phyloP scores from a whole-genome alignment of 2,113 vertebrate genomes.

The Rhinoderma darwinii region DNA sequence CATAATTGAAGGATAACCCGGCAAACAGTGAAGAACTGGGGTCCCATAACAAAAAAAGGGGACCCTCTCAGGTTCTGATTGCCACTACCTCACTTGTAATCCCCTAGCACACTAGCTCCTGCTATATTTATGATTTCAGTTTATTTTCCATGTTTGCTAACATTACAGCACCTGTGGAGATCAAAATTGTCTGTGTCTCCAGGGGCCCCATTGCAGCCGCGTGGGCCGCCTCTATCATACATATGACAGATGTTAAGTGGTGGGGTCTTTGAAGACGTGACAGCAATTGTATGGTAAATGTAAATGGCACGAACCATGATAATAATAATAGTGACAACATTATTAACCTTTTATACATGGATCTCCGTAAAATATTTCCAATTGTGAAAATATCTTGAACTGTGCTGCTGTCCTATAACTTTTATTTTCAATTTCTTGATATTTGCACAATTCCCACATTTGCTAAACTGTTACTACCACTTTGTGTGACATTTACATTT shows the following conservation, averaged over 20 bases:
- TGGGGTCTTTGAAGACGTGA: not conserved
- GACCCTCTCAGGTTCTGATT: no score
- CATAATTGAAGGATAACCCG: no score
- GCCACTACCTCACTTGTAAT: no score
- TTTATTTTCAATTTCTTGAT: slow-evolving; percentile 4
- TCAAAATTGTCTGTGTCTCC: no score
- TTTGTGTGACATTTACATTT: not conserved
- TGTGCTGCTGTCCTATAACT: not conserved
- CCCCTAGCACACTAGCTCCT: no score
- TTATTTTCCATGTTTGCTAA: no score
- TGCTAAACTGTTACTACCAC: slow-evolving; percentile 11
- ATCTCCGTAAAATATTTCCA: not conserved
- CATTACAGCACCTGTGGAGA: no score
- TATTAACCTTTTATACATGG: not conserved
- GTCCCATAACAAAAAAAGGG: no score
- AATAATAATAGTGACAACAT: not conserved
- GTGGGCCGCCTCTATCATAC: no score
- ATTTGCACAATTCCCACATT: slow-evolving; percentile 54
- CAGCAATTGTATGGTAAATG: not conserved
- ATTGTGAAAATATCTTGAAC: not conserved
- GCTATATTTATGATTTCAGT: no score
- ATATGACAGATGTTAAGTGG: not conserved
- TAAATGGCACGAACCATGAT: not conserved
- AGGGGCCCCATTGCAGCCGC: no score
- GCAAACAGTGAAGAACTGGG: no score